These are phyloP conservation scores for Amblyopsis rosae DNA, from an alignment of 2,113 vertebrate genomes.

Conservation along the genomic window DNA sequence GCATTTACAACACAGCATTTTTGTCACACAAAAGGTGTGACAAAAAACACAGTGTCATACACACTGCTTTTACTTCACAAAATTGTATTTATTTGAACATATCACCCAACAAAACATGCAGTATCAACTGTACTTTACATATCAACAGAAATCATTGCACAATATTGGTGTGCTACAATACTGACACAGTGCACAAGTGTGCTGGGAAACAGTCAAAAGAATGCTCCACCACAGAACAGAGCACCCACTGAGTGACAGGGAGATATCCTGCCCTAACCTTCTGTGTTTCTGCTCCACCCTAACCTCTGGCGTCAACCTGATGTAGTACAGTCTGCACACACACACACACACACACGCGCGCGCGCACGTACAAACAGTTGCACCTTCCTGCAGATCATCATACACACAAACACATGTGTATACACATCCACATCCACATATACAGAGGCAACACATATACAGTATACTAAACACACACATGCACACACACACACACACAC, in stretches of 20 bases:
- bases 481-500: background rate
- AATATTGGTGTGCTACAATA: conserved; percentile 4
- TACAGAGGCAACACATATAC: too few relatives aligned
- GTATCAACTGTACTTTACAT: background rate
- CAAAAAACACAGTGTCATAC: too few relatives aligned
- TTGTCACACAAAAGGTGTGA: too few relatives aligned
- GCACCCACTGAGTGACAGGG: conserved; percentile 28
- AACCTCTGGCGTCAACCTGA: background rate
- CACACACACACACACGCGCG: background rate
- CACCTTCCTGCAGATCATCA: too few relatives aligned
- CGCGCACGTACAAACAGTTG: too few relatives aligned
- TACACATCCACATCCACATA: background rate
- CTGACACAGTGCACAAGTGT: conserved; percentile 43
- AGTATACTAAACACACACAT: background rate
- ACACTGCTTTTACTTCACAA: too few relatives aligned
- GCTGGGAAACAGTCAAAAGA: conserved; percentile 34
- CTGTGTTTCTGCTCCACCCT: conserved; percentile 21
- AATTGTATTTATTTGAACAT: background rate
- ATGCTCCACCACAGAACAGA: conserved; percentile 39
- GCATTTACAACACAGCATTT: too few relatives aligned
- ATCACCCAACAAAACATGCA: background rate
- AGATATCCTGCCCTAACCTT: conserved; percentile 24
- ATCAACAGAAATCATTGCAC: background rate
- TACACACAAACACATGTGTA: too few relatives aligned
- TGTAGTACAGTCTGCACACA: conserved; percentile 1